Base-by-base conservation (phyloP, 2,113 vertebrate genomes). In the Muntiacus muntjak region DNA sequence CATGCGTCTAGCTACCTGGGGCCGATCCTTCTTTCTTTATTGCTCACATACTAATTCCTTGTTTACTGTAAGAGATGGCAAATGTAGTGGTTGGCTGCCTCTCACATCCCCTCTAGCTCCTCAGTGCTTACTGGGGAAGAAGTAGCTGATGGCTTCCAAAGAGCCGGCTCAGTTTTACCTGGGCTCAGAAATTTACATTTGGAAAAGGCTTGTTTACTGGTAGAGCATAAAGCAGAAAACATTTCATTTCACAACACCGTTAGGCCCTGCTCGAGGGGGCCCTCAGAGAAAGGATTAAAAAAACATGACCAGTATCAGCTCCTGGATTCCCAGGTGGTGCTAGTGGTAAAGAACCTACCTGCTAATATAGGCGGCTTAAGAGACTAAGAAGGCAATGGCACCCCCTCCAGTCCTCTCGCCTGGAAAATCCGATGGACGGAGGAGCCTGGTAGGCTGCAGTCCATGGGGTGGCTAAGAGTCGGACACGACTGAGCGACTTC, bases 211-310 rank as follows among this genome's bases (percentile, higher is more conserved):
- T 76, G 21, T 76, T 76, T 76, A 76, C 40, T 76, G 40, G 71
- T 76, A 76, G 23, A 76, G 71, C 40, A 43, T 76, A 76, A 76
- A 26, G 40, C 23, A 43, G 71, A 76, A 76, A 43, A 76, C 23
- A 26, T 76, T 76, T 76, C 71, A 76, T 76, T 43, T 76, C 71
- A 43, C 71, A 11, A 10, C 45, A 13, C 43, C 10, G 2, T 19
- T 57, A 2, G 45, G 45, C 15, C 26, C 19, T 28, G 26, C 28
- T 7, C 0, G 6, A 5, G 50, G n/a, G 19, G 6, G 0, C 50
- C 45, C 0, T 13, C 12, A 9, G 52, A 52, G 40, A 52, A 26
- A 54, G 28, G 47, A 36, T 76, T 76, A 43, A 4, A 13, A 36
- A 36, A 54, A n/a, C 12, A 40, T 12, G 47, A 81, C 47, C 17